Evolutionary conservation across 2,797 vertebrate genomes (phyloP).

Genomic region (Remorina albescens): DNA sequence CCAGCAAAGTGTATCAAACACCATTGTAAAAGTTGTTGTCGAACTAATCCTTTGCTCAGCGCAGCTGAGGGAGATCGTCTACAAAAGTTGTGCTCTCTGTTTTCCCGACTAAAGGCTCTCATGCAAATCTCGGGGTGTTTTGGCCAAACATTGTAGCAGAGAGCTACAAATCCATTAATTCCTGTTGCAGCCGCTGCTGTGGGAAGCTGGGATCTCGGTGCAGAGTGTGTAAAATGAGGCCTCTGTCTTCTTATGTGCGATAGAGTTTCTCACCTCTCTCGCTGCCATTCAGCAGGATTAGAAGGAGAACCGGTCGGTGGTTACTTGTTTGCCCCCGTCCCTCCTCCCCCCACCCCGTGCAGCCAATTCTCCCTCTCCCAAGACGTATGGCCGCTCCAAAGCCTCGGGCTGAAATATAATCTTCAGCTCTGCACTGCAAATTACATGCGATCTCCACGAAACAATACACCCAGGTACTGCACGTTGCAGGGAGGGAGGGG

Average conservation of each 20-base stretch:
- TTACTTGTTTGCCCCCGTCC: conserved; percentile 45
- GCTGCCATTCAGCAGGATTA: conserved; percentile 66
- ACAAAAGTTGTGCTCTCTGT: conserved; percentile 30
- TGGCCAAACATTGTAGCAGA: conserved; percentile 42
- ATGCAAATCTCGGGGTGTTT: conserved; percentile 52
- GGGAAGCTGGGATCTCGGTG: conserved; percentile 35
- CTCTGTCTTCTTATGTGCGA: conserved; percentile 68
- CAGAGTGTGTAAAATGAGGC: conserved; percentile 46
- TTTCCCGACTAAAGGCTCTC: conserved; percentile 22
- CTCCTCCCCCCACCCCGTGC: conserved; percentile 13
- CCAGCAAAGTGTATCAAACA: conserved; percentile 23
- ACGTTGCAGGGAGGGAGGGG: neutral
- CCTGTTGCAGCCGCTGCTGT: conserved; percentile 25
- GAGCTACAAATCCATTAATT: conserved; percentile 61
- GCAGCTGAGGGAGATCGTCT: conserved; percentile 22
- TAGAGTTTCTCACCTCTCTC: conserved; percentile 77
- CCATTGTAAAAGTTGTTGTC: conserved; percentile 28
- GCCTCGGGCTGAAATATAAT: conserved; percentile 75
- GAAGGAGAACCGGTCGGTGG: conserved; percentile 60
- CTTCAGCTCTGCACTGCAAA: conserved; percentile 57
- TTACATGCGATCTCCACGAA: conserved; percentile 52
- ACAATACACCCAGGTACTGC: conserved; percentile 63
- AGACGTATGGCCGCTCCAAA: conserved; percentile 58
- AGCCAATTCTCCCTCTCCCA: conserved; percentile 63
- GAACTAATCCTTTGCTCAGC: conserved; percentile 47